Percentiles rank a stretch among this genome's conserved stretches.
These are phyloP conservation scores for Sebastes oblongus DNA, from an alignment of 2,797 vertebrate genomes.

Conservation along the genomic window DNA sequence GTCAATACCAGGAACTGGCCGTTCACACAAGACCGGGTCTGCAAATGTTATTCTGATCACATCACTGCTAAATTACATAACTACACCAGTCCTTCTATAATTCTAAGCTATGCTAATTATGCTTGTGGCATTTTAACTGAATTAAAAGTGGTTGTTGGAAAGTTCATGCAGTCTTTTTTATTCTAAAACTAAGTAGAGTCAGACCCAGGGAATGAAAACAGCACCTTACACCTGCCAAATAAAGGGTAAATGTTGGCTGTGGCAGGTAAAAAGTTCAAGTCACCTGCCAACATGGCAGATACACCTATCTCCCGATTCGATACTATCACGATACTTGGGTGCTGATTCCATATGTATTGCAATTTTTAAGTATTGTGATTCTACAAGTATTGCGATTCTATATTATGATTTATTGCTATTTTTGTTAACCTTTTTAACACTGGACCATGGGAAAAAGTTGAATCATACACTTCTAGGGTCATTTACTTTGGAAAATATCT, in stretches of 20 bases:
- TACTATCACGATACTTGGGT: too few species aligned
- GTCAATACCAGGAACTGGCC: neutral
- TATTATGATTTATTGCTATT: rapidly evolving
- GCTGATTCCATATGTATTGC: too few species aligned
- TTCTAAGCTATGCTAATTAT: neutral
- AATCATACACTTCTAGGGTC: too few species aligned
- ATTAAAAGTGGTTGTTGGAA: neutral
- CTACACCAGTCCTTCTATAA: neutral
- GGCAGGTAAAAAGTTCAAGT: too few species aligned
- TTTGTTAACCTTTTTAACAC: too few species aligned
- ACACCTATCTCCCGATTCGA: too few species aligned
- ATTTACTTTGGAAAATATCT: too few species aligned
- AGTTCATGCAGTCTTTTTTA: neutral
- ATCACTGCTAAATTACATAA: neutral
- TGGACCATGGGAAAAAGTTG: too few species aligned
- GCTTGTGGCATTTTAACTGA: neutral
- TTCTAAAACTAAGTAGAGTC: neutral
- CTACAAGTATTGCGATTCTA: rapidly evolving
- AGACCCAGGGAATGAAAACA: neutral
- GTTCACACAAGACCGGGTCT: neutral
- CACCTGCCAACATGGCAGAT: too few species aligned
- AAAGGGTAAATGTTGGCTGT: too few species aligned
- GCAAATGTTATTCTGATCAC: neutral
- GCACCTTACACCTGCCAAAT: neutral
- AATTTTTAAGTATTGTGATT: too few species aligned